These are phyloP conservation scores for Liopterus haemorrhoidalis DNA, from an alignment of 2,888 invertebrate genomes.

Conservation along the genomic window DNA sequence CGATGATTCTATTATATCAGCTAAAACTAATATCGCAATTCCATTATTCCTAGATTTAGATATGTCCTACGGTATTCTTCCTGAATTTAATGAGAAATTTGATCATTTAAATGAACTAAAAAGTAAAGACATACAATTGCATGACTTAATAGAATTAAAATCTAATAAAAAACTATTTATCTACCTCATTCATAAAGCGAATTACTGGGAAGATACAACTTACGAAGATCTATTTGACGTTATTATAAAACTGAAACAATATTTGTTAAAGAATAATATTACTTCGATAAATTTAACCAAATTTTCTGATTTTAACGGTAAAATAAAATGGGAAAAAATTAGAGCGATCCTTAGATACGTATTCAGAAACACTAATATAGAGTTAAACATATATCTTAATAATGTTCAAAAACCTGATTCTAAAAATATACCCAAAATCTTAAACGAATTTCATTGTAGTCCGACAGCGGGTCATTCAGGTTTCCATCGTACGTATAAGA, in stretches of 20 bases:
- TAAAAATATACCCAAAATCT: slow-evolving; percentile 29
- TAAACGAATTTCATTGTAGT: slow-evolving; percentile 31
- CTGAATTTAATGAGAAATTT: too few relatives aligned
- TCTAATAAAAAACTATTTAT: too few relatives aligned
- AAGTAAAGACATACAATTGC: too few relatives aligned
- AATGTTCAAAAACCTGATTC: slow-evolving; percentile 13
- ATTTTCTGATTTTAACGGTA: not conserved
- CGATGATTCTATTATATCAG: too few relatives aligned
- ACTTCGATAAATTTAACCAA: slow-evolving; percentile 4
- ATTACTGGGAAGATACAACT: slow-evolving; percentile 29
- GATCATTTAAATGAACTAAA: too few relatives aligned
- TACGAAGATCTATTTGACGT: slow-evolving; percentile 31
- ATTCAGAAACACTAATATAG: slow-evolving; percentile 27
- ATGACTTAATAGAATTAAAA: too few relatives aligned
- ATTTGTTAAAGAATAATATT: slow-evolving; percentile 8
- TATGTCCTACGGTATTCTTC: too few relatives aligned
- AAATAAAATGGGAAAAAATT: slow-evolving; percentile 8
- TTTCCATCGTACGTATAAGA: slow-evolving; percentile 31
- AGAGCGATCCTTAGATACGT: slow-evolving; percentile 17
- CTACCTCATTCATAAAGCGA: slow-evolving; percentile 21
- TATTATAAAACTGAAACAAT: slow-evolving; percentile 11
- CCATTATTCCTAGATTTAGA: too few relatives aligned
- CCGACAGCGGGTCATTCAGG: slow-evolving; percentile 30
- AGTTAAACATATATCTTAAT: slow-evolving; percentile 27
- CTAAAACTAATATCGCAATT: too few relatives aligned